Evolutionary conservation across 2,113 vertebrate genomes (phyloP), one percentile per base, ranked within the genome.

Genomic region (Varanus salvator): DNA sequence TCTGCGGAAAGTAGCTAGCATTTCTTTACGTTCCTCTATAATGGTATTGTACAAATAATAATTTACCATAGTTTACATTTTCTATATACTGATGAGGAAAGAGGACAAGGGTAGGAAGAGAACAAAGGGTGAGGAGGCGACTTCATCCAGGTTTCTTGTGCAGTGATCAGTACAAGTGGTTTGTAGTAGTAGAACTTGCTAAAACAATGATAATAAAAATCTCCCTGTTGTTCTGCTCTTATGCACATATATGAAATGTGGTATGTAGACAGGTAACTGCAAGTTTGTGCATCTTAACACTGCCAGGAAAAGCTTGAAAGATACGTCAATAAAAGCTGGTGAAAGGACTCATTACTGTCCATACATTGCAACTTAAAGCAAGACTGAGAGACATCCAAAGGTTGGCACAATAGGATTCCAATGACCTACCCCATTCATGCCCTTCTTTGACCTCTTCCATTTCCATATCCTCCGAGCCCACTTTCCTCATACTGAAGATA

Each of bases 261-360:
- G 19, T 82, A n/a, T 82, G 19, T 38, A 57, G 54, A 82, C 57
- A 38, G 80, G 80, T 57, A 82, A 64, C 80, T 64, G 54, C n/a
- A 34, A 38, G 80, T 82, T 80, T 82, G n/a, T 64, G 80, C 54
- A 82, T 8, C 60, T 82, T 21, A 34, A 19, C n/a, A 38, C 57
- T 82, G 80, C 80, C 80, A 82, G 64, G 57, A 82, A 82, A 82
- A 82, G 57, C 57, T 82, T 82, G 80, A 82, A 82, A 31, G 50
- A 82, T 81, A 52, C 34, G 52, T 81, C 52, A n/a, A 57, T n/a
- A 82, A 57, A 57, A 31, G 21, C 19, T 64, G 80, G 57, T 82
- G 57, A 82, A 82, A 82, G 80, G 60, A 23, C 29, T 64, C 57
- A 29, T 82, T 82, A 54, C 60, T 60, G 31, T 82, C 80, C 80